phyloP scores from a whole-genome alignment of 2,113 vertebrate genomes.

The Aix galericulata region DNA sequence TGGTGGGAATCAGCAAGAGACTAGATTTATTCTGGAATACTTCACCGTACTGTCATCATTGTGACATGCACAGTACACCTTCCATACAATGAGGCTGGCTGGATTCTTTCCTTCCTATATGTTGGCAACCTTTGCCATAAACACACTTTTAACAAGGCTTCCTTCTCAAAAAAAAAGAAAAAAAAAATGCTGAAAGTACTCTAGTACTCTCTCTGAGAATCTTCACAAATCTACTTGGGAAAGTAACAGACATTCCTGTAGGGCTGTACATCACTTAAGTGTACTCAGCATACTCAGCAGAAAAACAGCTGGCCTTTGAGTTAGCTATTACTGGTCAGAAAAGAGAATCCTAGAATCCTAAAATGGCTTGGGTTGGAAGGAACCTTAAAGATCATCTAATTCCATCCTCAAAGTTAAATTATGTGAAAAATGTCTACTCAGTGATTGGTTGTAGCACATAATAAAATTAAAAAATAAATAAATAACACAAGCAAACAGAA shows the following conservation, averaged over 20 bases:
- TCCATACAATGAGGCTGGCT: background rate
- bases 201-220: background rate
- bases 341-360: background rate
- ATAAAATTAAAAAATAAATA: background rate
- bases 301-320: background rate
- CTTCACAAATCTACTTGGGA: background rate
- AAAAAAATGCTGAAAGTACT: too few species aligned
- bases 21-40: background rate
- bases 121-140: background rate
- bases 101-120: background rate
- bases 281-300: background rate
- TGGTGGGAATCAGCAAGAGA: background rate
- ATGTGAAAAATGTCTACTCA: background rate
- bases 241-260: background rate
- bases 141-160: background rate
- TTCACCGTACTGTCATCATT: background rate
- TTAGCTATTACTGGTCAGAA: background rate
- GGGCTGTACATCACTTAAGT: background rate
- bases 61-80: background rate
- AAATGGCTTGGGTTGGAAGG: too few species aligned
- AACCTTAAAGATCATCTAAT: too few species aligned
- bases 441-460: background rate
- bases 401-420: background rate
- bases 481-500: background rate
- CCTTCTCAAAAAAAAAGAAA: background rate